phyloP scores from a whole-genome alignment of 2,888 invertebrate species.

The Aphrophora alni region DNA sequence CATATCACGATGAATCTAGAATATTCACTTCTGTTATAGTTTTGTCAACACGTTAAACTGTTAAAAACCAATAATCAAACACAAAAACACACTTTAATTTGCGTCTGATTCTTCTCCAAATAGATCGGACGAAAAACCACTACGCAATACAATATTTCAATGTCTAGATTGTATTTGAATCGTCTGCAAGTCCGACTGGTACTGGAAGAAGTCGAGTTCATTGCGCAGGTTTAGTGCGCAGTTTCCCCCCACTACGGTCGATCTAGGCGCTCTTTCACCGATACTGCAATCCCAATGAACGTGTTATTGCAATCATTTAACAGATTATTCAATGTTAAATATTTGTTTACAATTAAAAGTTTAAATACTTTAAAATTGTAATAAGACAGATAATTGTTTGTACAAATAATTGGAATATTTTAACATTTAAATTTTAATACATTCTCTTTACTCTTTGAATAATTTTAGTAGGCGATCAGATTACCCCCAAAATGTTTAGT shows the following conservation, averaged over 20 bases:
- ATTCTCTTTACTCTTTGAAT: no score
- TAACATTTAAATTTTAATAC: no score
- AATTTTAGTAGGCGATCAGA: no score
- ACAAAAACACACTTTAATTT: neutral
- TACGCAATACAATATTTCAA: slow-evolving; percentile 25
- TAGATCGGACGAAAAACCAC: slow-evolving; percentile 25
- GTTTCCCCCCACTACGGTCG: slow-evolving; percentile 61
- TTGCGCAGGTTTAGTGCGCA: slow-evolving; percentile 58
- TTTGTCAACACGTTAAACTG: neutral
- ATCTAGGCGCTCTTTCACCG: slow-evolving; percentile 59
- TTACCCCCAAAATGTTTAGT: no score
- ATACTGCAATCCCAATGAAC: slow-evolving; percentile 37
- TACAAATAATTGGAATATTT: no score
- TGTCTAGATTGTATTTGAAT: neutral
- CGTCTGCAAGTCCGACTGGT: neutral
- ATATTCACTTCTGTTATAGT: neutral
- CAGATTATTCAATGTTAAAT: neutral
- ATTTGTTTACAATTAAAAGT: neutral
- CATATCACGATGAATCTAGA: slow-evolving; percentile 22
- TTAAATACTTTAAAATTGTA: no score
- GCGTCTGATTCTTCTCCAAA: slow-evolving; percentile 30
- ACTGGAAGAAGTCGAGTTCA: slow-evolving; percentile 46
- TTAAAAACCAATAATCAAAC: neutral
- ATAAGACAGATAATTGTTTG: no score
- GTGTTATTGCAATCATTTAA: neutral